Evolutionary conservation across 2,888 invertebrate genomes (phyloP).

Genomic region (Luperina nickerlii): DNA sequence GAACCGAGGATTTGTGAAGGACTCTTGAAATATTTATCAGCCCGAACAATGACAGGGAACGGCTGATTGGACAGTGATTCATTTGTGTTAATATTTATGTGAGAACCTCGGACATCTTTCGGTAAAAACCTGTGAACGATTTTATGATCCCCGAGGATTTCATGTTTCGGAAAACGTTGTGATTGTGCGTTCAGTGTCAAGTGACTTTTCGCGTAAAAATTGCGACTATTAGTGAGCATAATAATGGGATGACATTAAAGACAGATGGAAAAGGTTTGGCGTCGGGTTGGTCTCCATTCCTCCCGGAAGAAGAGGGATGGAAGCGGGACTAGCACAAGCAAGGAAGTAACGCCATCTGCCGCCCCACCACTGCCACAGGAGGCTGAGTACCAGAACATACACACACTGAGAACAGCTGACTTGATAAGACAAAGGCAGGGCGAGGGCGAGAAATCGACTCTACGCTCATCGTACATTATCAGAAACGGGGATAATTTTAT

Average conservation of each 20-base stretch:
- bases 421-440: constrained; percentile 88
- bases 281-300: constrained; percentile 90
- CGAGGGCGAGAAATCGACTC: constrained; percentile 86
- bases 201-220: constrained; percentile 50
- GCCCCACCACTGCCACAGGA: constrained; percentile 82
- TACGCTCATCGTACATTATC: constrained; percentile 88
- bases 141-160: constrained; percentile 19
- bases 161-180: constrained; percentile 49
- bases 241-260: constrained; percentile 89
- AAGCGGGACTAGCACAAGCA: constrained; percentile 88
- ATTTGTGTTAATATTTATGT: constrained; percentile 72
- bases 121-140: constrained; percentile 53
- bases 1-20: constrained; percentile 40
- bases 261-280: constrained; percentile 90
- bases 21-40: constrained; percentile 61
- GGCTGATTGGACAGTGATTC: constrained; percentile 81
- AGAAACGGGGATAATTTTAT: constrained; percentile 89
- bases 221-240: constrained; percentile 69
- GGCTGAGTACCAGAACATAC: constrained; percentile 89
- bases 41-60: constrained; percentile 82
- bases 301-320: constrained; percentile 90
- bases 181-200: constrained; percentile 49
- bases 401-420: constrained; percentile 88
- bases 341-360: constrained; percentile 81
- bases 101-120: constrained; percentile 68